phyloP scores from a whole-genome alignment of 1,140 invertebrate species.

The Thaumetopoea pityocampa region DNA sequence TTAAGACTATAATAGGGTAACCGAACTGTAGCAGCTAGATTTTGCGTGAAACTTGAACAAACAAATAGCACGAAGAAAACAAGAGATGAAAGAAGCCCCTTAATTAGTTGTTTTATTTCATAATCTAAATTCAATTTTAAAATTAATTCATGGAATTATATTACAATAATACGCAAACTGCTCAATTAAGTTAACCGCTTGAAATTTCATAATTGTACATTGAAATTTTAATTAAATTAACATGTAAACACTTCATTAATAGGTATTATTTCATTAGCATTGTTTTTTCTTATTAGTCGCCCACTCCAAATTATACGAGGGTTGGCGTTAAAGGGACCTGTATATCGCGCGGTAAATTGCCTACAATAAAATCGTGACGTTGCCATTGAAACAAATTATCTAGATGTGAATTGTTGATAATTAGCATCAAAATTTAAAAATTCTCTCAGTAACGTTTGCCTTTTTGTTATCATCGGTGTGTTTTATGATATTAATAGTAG shows the following conservation, averaged over 20 bases:
- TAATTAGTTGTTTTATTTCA: too few species aligned
- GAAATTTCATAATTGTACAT: too few species aligned
- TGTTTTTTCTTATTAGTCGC: conserved; percentile 58
- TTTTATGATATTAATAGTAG: too few species aligned
- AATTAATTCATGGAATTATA: too few species aligned
- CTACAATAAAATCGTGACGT: conserved; percentile 64
- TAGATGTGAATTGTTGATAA: conserved; percentile 23
- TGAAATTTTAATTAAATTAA: conserved; percentile 17
- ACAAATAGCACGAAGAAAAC: too few species aligned
- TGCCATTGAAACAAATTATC: conserved; percentile 21
- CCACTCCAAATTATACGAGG: conserved; percentile 64
- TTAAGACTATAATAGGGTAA: too few species aligned
- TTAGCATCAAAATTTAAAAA: not conserved
- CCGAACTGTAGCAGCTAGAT: too few species aligned
- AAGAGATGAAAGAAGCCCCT: too few species aligned
- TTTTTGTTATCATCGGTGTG: too few species aligned
- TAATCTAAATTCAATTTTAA: too few species aligned
- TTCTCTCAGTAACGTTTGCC: conserved; percentile 4
- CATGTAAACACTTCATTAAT: conserved; percentile 21
- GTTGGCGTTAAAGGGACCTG: conserved; percentile 56
- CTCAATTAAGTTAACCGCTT: not conserved
- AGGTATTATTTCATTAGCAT: conserved; percentile 54
- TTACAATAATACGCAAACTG: too few species aligned
- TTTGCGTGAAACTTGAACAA: too few species aligned
- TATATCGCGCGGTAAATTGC: conserved; percentile 65